These are phyloP conservation scores for Cynaeus angustus DNA, from an alignment of 2,888 invertebrate genomes.

Conservation along the genomic window DNA sequence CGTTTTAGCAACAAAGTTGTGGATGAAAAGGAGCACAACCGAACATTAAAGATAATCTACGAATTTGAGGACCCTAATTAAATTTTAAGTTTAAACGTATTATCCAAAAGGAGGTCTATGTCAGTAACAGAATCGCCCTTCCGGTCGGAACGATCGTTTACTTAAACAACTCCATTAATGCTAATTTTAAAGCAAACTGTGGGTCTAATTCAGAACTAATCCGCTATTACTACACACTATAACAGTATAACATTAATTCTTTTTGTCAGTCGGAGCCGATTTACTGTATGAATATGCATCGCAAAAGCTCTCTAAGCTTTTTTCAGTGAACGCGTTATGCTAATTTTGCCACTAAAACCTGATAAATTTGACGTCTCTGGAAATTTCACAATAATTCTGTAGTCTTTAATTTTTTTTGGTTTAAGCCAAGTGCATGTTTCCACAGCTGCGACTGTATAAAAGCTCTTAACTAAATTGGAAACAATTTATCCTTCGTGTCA, in stretches of 20 bases:
- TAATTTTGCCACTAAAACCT: background rate
- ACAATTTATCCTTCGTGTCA: conserved; percentile 25
- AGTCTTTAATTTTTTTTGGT: background rate
- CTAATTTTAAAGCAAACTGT: conserved; percentile 39
- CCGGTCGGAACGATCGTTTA: conserved; percentile 28
- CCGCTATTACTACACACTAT: conserved; percentile 31
- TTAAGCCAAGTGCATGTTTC: conserved; percentile 6
- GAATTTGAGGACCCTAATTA: conserved; percentile 25
- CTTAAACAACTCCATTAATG: conserved; percentile 42
- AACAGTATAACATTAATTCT: conserved; percentile 32
- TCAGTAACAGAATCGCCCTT: conserved; percentile 27
- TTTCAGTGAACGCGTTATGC: background rate
- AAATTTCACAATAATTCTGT: background rate
- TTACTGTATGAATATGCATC: conserved; percentile 12
- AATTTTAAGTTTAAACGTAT: conserved; percentile 23
- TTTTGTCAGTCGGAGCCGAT: conserved; percentile 7
- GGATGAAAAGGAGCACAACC: no score
- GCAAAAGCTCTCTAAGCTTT: no score
- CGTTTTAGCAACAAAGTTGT: conserved; percentile 1
- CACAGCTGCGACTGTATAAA: conserved; percentile 13
- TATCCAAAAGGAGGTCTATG: conserved; percentile 18
- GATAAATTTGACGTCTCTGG: background rate
- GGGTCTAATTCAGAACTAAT: conserved; percentile 32
- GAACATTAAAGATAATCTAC: no score
- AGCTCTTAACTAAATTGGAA: conserved; percentile 34